These are phyloP conservation scores for Euleptes europaea DNA, from an alignment of 2,113 vertebrate species.

Conservation along the genomic window DNA sequence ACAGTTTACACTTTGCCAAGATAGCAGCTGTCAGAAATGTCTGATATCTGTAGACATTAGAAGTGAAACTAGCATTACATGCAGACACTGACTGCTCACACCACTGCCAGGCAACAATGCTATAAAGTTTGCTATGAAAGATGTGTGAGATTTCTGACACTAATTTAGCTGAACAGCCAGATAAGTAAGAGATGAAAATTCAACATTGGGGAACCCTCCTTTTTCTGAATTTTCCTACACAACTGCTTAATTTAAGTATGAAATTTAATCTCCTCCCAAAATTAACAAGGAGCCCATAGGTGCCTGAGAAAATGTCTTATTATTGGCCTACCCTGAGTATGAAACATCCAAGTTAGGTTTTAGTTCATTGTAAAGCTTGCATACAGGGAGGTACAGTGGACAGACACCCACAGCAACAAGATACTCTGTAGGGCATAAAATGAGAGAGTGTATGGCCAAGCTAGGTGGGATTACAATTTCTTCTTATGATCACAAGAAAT, in stretches of 20 bases:
- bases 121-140: slow-evolving; percentile 11
- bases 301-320: background rate
- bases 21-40: slow-evolving; percentile 10
- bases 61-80: background rate
- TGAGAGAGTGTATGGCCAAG: background rate
- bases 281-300: background rate
- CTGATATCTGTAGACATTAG: slow-evolving; percentile 5
- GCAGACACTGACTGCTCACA: background rate
- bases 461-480: background rate
- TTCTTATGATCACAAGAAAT: background rate
- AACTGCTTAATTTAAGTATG: background rate
- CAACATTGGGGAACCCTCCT: too few species aligned
- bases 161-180: background rate
- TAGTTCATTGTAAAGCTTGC: background rate
- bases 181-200: background rate
- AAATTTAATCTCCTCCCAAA: background rate
- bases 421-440: background rate
- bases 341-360: background rate
- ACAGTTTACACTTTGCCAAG: background rate
- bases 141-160: background rate
- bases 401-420: background rate
- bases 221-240: background rate
- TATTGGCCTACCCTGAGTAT: background rate
- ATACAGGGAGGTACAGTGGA: background rate
- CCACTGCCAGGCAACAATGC: background rate